Evolutionary conservation across 2,113 vertebrate species (phyloP).

Genomic region (Urocolius indicus): DNA sequence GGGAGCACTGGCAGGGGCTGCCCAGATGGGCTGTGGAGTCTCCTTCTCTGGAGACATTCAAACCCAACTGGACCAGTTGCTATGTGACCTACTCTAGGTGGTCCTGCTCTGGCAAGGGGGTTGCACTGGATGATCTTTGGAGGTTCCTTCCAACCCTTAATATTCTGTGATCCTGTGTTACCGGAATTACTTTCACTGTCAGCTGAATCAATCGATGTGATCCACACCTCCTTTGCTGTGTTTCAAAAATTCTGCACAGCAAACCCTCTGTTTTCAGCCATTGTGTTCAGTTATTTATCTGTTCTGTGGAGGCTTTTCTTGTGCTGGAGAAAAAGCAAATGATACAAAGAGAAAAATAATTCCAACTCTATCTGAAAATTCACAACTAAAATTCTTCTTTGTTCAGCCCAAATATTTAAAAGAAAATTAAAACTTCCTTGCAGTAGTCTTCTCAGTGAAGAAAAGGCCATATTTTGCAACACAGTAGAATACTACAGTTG

Average conservation of each 20-base stretch:
- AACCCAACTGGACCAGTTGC: too few relatives aligned
- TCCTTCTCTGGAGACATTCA: too few relatives aligned
- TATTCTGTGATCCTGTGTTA: background rate
- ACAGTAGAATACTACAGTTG: background rate
- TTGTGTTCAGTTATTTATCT: background rate
- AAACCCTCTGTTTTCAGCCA: background rate
- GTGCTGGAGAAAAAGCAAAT: background rate
- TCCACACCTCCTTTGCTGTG: background rate
- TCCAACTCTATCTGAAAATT: background rate
- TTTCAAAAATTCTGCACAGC: background rate
- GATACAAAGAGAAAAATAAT: background rate
- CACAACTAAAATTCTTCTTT: background rate
- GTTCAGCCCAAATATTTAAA: background rate
- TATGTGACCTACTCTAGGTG: too few relatives aligned
- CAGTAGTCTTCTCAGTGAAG: background rate
- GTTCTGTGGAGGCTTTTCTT: background rate
- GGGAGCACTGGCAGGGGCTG: too few relatives aligned
- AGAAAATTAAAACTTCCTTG: background rate
- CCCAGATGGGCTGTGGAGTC: too few relatives aligned
- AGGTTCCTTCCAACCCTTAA: too few relatives aligned
- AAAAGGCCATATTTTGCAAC: background rate
- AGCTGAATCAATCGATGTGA: background rate
- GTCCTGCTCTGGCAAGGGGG: too few relatives aligned
- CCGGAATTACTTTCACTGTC: background rate
- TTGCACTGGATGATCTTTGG: too few relatives aligned